Conservation (phyloP, 2,888 invertebrate species). For the Morpho achilles region DNA sequence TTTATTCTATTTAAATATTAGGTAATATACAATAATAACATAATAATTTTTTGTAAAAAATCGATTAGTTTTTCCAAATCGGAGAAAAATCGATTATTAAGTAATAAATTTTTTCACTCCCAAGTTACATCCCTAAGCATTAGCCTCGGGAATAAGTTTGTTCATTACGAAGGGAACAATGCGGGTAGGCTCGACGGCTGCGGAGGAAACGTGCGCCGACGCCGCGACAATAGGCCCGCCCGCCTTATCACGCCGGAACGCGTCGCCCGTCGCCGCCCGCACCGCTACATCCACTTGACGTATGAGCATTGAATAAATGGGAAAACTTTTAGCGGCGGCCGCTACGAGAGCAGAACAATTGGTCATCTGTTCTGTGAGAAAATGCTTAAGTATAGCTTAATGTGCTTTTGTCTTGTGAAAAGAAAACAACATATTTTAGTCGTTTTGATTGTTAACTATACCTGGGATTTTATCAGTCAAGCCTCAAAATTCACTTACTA, state of each 20-base stretch:
- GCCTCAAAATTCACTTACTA: too few species aligned
- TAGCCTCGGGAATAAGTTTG: slow-evolving; percentile 75
- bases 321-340: slow-evolving; percentile 71
- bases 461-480: too few species aligned
- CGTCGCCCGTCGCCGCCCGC: slow-evolving; percentile 42
- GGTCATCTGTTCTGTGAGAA: slow-evolving; percentile 67
- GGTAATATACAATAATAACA: too few species aligned
- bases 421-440: not conserved
- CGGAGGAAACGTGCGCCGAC: slow-evolving; percentile 78
- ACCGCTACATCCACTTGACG: slow-evolving; percentile 48
- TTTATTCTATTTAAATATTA: too few species aligned
- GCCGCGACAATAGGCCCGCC: slow-evolving; percentile 69
- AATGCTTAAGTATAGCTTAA: slow-evolving; percentile 46
- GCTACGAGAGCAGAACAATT: slow-evolving; percentile 74
- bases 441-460: too few species aligned
- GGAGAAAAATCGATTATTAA: too few species aligned
- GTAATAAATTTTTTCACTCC: too few species aligned
- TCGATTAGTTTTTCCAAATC: too few species aligned
- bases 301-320: slow-evolving; percentile 76
- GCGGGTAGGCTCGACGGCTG: slow-evolving; percentile 70
- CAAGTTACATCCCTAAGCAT: slow-evolving; percentile 34
- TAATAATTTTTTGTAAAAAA: too few species aligned
- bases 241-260: slow-evolving; percentile 77
- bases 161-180: slow-evolving; percentile 75
- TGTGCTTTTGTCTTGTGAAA: not conserved